Conservation (phyloP, 2,888 invertebrate genomes). For the Scaptomyza cyrtandrae region DNA sequence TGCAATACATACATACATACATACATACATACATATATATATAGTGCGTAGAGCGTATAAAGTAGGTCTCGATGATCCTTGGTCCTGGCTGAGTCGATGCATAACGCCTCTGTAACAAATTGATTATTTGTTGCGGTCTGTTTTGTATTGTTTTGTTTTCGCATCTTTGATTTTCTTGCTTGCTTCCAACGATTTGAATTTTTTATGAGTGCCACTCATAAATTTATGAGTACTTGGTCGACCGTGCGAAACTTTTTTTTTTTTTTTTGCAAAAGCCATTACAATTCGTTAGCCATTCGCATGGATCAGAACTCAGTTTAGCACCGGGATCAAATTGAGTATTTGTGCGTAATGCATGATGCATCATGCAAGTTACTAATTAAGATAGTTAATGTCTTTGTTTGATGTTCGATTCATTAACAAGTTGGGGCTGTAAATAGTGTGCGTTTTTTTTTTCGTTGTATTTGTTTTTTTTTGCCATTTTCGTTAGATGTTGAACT, state of each 20-base stretch:
- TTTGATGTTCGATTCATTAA: neutral
- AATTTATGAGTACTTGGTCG: constrained; percentile 70
- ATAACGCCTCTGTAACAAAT: constrained; percentile 76
- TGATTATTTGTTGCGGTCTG: constrained; percentile 77
- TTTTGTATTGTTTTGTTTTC: neutral
- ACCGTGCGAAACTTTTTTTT: constrained; percentile 73
- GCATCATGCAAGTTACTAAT: constrained; percentile 1
- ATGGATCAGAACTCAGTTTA: neutral
- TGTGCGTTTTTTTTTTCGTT: no score
- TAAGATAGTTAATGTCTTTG: constrained; percentile 3
- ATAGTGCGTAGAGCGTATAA: constrained; percentile 71
- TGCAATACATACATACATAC: constrained; percentile 17
- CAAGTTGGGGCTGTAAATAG: neutral
- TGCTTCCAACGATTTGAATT: constrained; percentile 54
- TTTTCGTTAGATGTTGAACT: neutral
- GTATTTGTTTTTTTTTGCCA: no score
- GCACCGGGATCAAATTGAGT: neutral
- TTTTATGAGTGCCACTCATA: constrained; percentile 74
- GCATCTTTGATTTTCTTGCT: constrained; percentile 22
- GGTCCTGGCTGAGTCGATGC: constrained; percentile 25
- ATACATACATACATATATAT: neutral
- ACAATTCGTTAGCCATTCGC: constrained; percentile 39
- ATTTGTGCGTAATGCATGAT: constrained; percentile 20
- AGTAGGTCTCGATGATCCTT: constrained; percentile 21
- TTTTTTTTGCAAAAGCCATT: constrained; percentile 31